A percentile compares a stretch with the other conserved stretches of the same genome.
phyloP scores from a whole-genome alignment of 2,888 invertebrate genomes.

The Ephialtes manifestator region DNA sequence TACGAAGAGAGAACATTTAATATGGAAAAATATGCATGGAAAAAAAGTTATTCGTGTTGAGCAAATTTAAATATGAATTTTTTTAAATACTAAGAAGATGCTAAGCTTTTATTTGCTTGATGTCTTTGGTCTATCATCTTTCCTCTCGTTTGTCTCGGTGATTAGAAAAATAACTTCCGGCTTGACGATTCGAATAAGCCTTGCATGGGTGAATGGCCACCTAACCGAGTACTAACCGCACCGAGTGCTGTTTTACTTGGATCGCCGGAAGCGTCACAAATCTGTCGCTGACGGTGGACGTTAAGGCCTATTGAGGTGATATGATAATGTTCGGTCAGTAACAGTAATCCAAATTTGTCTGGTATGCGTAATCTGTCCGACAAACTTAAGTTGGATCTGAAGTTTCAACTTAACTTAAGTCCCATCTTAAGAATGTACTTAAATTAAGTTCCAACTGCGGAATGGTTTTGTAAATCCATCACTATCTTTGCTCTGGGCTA shows the following conservation, averaged over 20 bases:
- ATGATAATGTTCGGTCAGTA: too few relatives aligned
- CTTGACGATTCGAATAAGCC: background rate
- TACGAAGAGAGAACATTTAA: background rate
- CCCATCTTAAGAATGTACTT: too few relatives aligned
- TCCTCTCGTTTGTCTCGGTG: background rate
- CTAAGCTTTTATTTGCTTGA: background rate
- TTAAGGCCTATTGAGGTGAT: background rate
- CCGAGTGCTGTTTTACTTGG: background rate
- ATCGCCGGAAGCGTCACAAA: background rate
- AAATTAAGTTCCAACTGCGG: too few relatives aligned
- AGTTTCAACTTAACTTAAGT: too few relatives aligned
- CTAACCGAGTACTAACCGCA: background rate
- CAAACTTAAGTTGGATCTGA: too few relatives aligned
- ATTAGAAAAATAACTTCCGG: background rate
- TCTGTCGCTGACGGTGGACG: background rate
- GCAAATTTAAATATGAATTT: background rate
- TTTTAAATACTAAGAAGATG: background rate
- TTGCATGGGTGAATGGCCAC: background rate
- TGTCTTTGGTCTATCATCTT: background rate
- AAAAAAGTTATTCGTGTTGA: background rate
- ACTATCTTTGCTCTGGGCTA: too few relatives aligned
- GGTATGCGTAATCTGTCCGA: background rate
- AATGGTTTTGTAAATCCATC: too few relatives aligned
- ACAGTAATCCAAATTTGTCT: background rate
- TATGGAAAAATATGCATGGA: constrained; percentile 9